phyloP scores from a whole-genome alignment of 1,140 invertebrate species.

The Brachystomella parvula region DNA sequence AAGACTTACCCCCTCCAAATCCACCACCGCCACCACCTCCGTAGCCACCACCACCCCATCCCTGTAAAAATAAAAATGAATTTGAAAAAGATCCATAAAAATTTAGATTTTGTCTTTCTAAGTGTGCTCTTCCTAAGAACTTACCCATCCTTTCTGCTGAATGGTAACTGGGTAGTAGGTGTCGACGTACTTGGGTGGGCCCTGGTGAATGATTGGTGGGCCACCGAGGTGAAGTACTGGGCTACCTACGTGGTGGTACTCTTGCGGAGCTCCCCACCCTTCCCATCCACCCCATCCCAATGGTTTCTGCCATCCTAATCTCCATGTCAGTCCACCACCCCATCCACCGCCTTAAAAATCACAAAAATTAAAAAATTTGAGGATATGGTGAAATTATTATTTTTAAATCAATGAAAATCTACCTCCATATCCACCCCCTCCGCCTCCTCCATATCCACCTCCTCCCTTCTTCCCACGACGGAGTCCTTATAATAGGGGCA shows the following conservation, averaged over 20 bases:
- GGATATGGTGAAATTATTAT: neutral
- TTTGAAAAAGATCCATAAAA: slow-evolving; percentile 1
- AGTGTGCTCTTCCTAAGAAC: too few species aligned
- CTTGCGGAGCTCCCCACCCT: neutral
- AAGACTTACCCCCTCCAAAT: neutral
- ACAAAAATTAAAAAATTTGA: neutral
- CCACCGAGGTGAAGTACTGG: slow-evolving; percentile 9
- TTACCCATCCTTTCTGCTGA: slow-evolving; percentile 11
- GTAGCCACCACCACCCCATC: neutral
- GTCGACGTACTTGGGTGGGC: slow-evolving; percentile 2
- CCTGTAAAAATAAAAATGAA: neutral
- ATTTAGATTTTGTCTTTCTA: neutral
- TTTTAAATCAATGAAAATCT: neutral
- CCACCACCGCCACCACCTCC: neutral
- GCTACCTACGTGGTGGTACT: neutral
- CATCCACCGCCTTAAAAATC: neutral
- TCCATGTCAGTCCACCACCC: neutral
- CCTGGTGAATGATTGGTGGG: slow-evolving; percentile 1
- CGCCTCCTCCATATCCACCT: slow-evolving; percentile 15
- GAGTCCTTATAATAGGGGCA: neutral
- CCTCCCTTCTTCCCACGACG: slow-evolving; percentile 1
- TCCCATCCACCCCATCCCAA: neutral
- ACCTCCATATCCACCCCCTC: slow-evolving; percentile 3
- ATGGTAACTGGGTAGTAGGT: slow-evolving; percentile 1
- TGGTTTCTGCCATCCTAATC: neutral